Evolutionary conservation across 2,888 invertebrate species (phyloP), one percentile per base, ranked within the genome.

Genomic region (Trypoxylon attenuatum): DNA sequence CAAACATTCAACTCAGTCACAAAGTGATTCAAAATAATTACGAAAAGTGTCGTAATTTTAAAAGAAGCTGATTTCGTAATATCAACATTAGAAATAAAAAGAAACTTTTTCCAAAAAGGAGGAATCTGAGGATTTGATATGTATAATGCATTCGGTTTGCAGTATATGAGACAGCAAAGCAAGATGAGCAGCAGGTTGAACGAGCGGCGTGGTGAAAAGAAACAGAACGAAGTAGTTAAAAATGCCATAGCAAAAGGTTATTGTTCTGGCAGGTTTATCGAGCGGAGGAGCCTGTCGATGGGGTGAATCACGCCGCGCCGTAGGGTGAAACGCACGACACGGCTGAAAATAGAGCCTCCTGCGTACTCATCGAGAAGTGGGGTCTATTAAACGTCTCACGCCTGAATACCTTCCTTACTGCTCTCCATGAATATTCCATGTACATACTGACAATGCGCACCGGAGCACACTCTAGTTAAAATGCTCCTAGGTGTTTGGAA

Each of bases 181-280:
- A n/a, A n/a, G n/a, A n/a, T n/a, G 2, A 3, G 33, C 6, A 4
- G 5, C 5, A 33, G 1, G 13, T 33, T 33, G 13, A n/a, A n/a
- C n/a, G 33, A 33, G 33, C 33, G 33, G 33, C 63, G 68, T 64
- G 68, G 60, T 60, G 69, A 39, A 29, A 65, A 61, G 57, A 29
- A 65, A 69, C 61, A 55, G 69, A 71, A 69, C 65, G 46, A 65
- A 50, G 46, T 19, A 60, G 51, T 65, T 27, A 49, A 55, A 52
- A 53, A 61, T 45, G 51, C 51, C 10, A 46, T 51, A 52, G 52
- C 47, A 54, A 61, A 45, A 42, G 58, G 65, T 65, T 64, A 65
- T 69, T 69, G 68, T 69, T 59, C 61, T 64, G 60, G 80, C 78
- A 46, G 79, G 78, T 64, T 82, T 82, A 76, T 70, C 50, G 77